Base-by-base conservation (phyloP, 2,888 invertebrate genomes). In the Glaucopsyche alexis region DNA sequence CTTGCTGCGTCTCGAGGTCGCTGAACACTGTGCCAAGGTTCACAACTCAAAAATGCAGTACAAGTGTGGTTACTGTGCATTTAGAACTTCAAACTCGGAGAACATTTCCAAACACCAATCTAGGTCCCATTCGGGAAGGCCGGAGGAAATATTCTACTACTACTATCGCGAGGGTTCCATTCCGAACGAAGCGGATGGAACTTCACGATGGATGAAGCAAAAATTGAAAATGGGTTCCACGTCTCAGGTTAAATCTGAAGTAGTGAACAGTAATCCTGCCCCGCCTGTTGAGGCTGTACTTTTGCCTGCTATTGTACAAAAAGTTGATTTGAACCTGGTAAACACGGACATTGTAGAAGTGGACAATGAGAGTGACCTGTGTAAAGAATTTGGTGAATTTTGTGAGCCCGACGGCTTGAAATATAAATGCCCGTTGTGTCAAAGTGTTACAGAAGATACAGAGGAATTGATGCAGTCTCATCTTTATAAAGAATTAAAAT, bases 41-140 rank as follows among this genome's bases (percentile, higher is more conserved):
- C 97, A 97, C 81, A 91, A 94, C 47, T 93, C 95, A 2, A 95
- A 94, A 75, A 93, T 94, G 80, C 96, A 96, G 77, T 97, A 93
- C 83, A 95, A 95, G 79, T 97, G 97, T 80, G 93, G 93, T 0
- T 89, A 95, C 75, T 97, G 97, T 78, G 82, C 90, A 0, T 96
- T 94, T 79, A 80, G 89, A 16, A 86, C 89, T 0, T 91, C 94
- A 0, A 93, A 93, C 2, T 86, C 93, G 42, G 90, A 93, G 8
- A 93, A 93, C 45, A 94, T 96, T 64, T 89, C 91, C 29, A 93
- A 93, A 60, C 96, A 96, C 81, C 94, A 95, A 76, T 83, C 86
- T 2, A 90, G 91, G 13, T 93, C 94, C 6, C 96, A 96, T 81
- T 84, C 94, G 0, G 88, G 81, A 0, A 91, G 81, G 66, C 72